Evolutionary conservation across 2,113 vertebrate genomes (phyloP).

Genomic region (Tympanuchus pallidicinctus): DNA sequence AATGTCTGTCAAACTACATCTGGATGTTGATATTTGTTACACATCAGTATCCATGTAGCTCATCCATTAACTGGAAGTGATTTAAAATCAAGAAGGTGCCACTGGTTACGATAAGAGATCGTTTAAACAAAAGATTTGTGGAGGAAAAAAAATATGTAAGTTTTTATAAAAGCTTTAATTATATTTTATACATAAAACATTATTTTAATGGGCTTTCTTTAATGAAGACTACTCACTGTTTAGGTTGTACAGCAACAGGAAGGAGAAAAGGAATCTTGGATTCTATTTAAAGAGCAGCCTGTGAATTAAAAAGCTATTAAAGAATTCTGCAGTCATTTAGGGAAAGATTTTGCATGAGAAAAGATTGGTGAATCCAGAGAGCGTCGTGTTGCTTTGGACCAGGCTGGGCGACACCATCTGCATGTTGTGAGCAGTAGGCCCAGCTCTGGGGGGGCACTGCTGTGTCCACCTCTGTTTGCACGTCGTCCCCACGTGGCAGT

Average conservation of each 20-base stretch:
- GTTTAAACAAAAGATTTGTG: conserved; percentile 35
- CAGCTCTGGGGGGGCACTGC: not conserved
- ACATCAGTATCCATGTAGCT: not conserved
- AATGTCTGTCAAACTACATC: not conserved
- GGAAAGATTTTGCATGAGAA: conserved; percentile 28
- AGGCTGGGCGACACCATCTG: not conserved
- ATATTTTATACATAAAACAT: conserved; percentile 76
- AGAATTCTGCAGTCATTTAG: conserved; percentile 7
- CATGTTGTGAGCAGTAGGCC: rapidly evolving
- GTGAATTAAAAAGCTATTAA: conserved; percentile 55
- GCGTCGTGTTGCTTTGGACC: not conserved
- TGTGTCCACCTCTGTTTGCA: not conserved
- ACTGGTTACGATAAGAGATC: conserved; percentile 53
- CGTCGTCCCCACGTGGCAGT: not conserved
- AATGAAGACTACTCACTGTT: conserved; percentile 75
- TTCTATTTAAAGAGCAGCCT: conserved; percentile 67
- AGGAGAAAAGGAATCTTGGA: conserved; percentile 63
- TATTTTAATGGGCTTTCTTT: conserved; percentile 80
- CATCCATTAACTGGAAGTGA: conserved; percentile 4
- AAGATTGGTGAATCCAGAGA: not conserved
- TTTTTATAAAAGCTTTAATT: conserved; percentile 78
- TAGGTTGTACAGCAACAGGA: conserved; percentile 63
- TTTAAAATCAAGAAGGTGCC: not conserved
- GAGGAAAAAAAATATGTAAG: conserved; percentile 41
- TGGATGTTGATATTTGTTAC: not conserved